Percentiles rank a stretch among this genome's conserved stretches.
Conservation (phyloP, 2,888 invertebrate genomes). For the Lycophotia porphyrea region DNA sequence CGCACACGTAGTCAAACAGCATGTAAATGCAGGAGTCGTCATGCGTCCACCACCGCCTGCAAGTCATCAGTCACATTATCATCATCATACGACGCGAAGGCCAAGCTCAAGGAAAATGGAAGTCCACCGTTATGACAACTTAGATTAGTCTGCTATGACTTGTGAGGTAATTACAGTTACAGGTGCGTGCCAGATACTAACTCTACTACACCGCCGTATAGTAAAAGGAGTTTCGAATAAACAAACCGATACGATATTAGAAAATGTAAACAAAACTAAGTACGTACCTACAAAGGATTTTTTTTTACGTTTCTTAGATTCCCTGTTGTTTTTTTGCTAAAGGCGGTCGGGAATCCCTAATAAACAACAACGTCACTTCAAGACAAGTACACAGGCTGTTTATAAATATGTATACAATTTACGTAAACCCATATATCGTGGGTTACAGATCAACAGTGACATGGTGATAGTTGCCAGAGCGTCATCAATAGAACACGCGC, state of each 20-base stretch:
- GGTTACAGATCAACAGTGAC: constrained; percentile 30
- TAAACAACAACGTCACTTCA: constrained; percentile 27
- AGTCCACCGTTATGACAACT: constrained; percentile 29
- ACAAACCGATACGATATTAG: neutral
- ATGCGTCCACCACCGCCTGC: constrained; percentile 97
- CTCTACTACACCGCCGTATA: constrained; percentile 18
- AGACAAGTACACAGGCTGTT: neutral
- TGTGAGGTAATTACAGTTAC: constrained; percentile 52
- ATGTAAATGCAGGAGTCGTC: constrained; percentile 98
- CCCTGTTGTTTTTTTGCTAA: constrained; percentile 17
- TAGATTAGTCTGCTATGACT: constrained; percentile 31
- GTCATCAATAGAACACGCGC: constrained; percentile 45
- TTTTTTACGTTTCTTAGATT: constrained; percentile 16
- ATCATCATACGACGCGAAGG: constrained; percentile 30
- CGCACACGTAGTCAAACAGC: constrained; percentile 99
- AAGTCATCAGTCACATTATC: constrained; percentile 61
- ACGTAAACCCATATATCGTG: constrained; percentile 35
- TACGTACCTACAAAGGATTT: neutral
- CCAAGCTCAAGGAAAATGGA: constrained; percentile 28
- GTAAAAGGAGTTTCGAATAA: constrained; percentile 6
- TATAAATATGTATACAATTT: constrained; percentile 28
- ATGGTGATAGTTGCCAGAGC: constrained; percentile 63
- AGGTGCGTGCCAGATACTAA: constrained; percentile 43
- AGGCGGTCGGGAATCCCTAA: constrained; percentile 9
- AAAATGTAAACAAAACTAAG: constrained; percentile 10